Conservation (phyloP, 2,888 invertebrate genomes). For the Ommatoiulus sabulosus region DNA sequence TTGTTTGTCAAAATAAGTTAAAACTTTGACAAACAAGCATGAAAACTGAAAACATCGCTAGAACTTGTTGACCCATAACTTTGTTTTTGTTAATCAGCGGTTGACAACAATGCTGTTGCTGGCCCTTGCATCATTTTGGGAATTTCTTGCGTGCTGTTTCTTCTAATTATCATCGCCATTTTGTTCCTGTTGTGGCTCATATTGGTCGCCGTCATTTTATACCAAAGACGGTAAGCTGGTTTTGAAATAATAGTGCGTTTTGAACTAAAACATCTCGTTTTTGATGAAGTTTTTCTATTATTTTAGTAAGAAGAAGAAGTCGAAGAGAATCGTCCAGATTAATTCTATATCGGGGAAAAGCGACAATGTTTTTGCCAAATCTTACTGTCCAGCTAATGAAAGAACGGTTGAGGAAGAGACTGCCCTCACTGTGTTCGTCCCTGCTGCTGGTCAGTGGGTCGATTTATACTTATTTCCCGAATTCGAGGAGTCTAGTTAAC, state of each 20-base stretch:
- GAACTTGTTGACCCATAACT: too few relatives aligned
- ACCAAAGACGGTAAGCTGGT: neutral
- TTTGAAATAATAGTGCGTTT: neutral
- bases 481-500: too few relatives aligned
- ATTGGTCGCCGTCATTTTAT: neutral
- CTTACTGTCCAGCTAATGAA: neutral
- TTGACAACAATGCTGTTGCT: too few relatives aligned
- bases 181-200: constrained; percentile 46
- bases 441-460: neutral
- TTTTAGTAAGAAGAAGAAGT: constrained; percentile 9
- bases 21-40: too few relatives aligned
- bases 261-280: neutral
- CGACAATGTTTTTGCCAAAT: neutral
- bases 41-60: neutral
- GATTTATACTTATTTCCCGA: neutral
- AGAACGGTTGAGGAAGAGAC: neutral
- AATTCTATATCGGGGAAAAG: neutral
- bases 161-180: constrained; percentile 26
- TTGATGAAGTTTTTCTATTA: neutral
- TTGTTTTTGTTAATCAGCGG: too few relatives aligned
- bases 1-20: too few relatives aligned
- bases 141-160: constrained; percentile 6
- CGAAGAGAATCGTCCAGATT: neutral
- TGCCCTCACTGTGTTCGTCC: neutral
- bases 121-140: neutral